A percentile compares a stretch with the other conserved stretches of the same genome.
Conservation (phyloP, 2,888 invertebrate genomes). For the Parnassius smintheus region DNA sequence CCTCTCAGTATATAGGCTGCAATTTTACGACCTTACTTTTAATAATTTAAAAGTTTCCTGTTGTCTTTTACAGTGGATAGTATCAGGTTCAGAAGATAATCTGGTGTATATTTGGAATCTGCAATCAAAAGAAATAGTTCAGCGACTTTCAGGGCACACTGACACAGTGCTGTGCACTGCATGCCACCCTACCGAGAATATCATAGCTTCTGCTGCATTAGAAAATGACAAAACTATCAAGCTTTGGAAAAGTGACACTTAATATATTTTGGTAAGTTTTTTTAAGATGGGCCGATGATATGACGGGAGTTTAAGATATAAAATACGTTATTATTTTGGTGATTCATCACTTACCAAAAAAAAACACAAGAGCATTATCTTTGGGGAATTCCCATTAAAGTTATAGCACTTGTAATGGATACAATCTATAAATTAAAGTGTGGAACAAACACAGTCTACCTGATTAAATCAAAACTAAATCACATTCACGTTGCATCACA, state of each 20-base stretch:
- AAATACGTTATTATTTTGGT: no score
- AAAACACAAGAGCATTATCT: no score
- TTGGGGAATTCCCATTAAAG: no score
- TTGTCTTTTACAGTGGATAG: slow-evolving; percentile 92
- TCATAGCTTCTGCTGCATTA: slow-evolving; percentile 98
- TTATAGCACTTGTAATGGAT: no score
- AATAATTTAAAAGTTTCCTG: neutral
- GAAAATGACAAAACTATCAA: slow-evolving; percentile 99
- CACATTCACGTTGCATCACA: no score
- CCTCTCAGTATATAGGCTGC: neutral
- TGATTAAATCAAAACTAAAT: no score
- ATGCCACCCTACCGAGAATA: slow-evolving; percentile 99
- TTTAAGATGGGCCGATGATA: neutral
- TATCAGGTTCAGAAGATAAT: slow-evolving; percentile 99
- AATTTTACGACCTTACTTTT: neutral
- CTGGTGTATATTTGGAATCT: slow-evolving; percentile 99
- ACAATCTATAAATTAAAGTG: no score
- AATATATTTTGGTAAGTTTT: slow-evolving; percentile 47
- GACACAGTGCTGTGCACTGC: slow-evolving; percentile 98
- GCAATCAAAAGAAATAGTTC: slow-evolving; percentile 99
- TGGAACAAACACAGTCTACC: no score
- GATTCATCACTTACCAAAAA: no score
- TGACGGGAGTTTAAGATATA: neutral
- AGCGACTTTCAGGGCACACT: slow-evolving; percentile 97
- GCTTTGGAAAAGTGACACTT: slow-evolving; percentile 98